Conservation (phyloP, 2,113 vertebrate species). For the Macrotis lagotis region DNA sequence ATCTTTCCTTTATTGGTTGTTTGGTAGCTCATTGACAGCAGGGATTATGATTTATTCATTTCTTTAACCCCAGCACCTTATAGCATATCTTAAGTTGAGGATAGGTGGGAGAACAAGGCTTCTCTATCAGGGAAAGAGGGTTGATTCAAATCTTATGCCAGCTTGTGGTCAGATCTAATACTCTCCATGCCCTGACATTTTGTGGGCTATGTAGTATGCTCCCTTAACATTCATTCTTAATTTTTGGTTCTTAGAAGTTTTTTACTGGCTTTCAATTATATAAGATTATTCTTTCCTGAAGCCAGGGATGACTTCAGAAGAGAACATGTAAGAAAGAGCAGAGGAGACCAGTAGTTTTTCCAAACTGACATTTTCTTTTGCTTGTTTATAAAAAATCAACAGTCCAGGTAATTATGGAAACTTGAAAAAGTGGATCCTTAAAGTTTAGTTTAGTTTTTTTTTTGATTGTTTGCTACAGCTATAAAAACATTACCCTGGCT, state of each 20-base stretch:
- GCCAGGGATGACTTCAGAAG: neutral
- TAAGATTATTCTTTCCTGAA: constrained; percentile 46
- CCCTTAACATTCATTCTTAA: neutral
- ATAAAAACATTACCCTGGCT: constrained; percentile 92
- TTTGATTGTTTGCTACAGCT: constrained; percentile 39
- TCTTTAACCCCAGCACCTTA: neutral
- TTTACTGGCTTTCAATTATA: constrained; percentile 3
- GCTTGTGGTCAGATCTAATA: neutral
- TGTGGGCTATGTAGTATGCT: constrained; percentile 7
- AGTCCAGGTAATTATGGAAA: constrained; percentile 7
- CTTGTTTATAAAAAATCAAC: neutral
- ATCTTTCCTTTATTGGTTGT: neutral
- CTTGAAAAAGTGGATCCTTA: constrained; percentile 21
- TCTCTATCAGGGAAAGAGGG: neutral
- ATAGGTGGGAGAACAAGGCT: neutral
- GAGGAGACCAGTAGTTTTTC: neutral
- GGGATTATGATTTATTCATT: neutral
- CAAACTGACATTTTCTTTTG: constrained; percentile 41
- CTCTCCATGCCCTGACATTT: neutral
- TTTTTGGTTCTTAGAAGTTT: neutral
- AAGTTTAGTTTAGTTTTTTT: constrained; percentile 8
- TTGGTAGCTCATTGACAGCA: neutral
- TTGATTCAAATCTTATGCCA: neutral
- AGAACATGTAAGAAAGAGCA: neutral
- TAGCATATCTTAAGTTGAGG: neutral